These are phyloP conservation scores for Bombylius major DNA, from an alignment of 2,888 invertebrate species.

Conservation along the genomic window DNA sequence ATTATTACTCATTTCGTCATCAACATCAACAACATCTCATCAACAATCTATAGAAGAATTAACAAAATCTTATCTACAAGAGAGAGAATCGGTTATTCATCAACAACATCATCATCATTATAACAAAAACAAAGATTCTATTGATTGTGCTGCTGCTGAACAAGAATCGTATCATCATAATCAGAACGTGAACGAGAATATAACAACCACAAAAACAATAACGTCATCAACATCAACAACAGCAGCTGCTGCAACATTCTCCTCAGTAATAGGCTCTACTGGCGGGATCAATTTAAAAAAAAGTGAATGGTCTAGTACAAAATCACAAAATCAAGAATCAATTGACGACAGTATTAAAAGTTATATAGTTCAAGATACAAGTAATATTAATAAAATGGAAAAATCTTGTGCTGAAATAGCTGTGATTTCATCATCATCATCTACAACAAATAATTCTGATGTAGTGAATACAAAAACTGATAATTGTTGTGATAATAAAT, in stretches of 20 bases:
- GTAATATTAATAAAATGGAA: no score
- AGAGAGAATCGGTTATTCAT: background rate
- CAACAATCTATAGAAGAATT: background rate
- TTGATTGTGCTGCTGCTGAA: background rate
- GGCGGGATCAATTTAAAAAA: background rate
- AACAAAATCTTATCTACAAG: background rate
- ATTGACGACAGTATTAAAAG: no score
- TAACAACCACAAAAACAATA: background rate
- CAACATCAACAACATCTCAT: conserved; percentile 4
- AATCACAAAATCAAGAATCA: no score
- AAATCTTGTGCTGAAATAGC: background rate
- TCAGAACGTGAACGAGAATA: background rate
- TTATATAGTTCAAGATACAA: no score
- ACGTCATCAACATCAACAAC: conserved; percentile 8
- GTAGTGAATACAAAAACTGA: no score
- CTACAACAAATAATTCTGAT: background rate
- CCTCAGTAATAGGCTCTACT: conserved; percentile 1
- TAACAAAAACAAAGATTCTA: no score
- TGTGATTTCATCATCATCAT: background rate
- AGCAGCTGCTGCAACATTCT: conserved; percentile 11
- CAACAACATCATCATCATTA: background rate
- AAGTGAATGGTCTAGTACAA: no score
- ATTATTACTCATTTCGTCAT: conserved; percentile 17
- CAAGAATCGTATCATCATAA: background rate
- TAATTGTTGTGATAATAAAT: no score